Conservation (phyloP, 2,113 vertebrate genomes). For the Leuciscus idus region DNA sequence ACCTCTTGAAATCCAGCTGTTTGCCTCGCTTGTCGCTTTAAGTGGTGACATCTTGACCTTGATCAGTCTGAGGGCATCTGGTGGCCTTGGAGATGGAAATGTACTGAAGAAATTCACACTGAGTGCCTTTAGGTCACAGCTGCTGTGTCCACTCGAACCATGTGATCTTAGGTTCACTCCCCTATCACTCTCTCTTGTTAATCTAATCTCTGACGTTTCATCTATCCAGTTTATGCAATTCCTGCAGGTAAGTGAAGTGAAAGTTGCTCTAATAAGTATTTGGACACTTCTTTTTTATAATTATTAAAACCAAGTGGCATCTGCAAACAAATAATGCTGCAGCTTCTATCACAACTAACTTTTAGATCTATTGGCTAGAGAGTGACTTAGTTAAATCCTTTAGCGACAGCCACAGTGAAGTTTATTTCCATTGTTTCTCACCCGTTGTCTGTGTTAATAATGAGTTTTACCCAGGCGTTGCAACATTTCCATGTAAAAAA, state of each 20-base stretch:
- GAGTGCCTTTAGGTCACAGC: neutral
- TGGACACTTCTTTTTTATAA: neutral
- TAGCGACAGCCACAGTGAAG: neutral
- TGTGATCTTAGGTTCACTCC: slow-evolving; percentile 22
- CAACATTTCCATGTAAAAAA: neutral
- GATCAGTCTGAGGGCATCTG: neutral
- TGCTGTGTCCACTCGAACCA: neutral
- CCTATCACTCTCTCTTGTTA: slow-evolving; percentile 5
- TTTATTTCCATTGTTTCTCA: neutral
- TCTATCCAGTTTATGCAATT: neutral
- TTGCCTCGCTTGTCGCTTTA: neutral
- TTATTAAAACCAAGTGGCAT: no score
- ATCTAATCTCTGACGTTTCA: slow-evolving; percentile 1
- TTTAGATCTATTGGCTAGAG: no score
- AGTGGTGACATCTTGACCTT: neutral
- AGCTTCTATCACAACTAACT: no score
- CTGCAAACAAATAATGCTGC: no score
- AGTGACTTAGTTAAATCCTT: neutral
- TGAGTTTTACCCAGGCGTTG: neutral
- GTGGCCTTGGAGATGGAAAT: slow-evolving; percentile 38
- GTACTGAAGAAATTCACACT: slow-evolving; percentile 25
- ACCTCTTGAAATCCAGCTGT: neutral
- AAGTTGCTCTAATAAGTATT: neutral
- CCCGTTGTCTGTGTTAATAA: neutral
- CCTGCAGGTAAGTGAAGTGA: neutral